A percentile compares a stretch with the other conserved stretches of the same genome.
Evolutionary conservation across 2,113 vertebrate genomes (phyloP).

Genomic region (Mungos mungo): DNA sequence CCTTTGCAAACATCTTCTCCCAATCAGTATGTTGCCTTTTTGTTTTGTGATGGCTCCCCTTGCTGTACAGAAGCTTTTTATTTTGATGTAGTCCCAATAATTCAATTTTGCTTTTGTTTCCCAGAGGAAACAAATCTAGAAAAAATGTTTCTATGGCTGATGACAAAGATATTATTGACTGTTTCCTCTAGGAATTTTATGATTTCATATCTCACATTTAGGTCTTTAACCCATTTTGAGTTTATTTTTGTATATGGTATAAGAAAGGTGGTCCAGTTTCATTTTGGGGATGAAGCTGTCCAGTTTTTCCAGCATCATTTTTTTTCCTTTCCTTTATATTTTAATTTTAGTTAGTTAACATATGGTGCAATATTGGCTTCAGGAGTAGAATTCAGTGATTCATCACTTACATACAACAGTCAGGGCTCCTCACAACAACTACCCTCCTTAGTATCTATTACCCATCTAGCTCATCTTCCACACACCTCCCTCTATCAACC

Average conservation of each 20-base stretch:
- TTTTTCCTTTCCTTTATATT: too few relatives aligned
- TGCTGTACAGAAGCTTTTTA: background rate
- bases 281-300: background rate
- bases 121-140: background rate
- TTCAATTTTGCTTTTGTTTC: background rate
- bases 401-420: too few relatives aligned
- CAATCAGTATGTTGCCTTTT: background rate
- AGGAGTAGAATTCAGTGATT: too few relatives aligned
- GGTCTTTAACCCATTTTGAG: background rate
- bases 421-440: too few relatives aligned
- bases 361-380: too few relatives aligned
- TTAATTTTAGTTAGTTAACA: too few relatives aligned
- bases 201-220: background rate
- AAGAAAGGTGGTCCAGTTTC: background rate
- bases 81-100: background rate
- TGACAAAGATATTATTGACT: background rate
- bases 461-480: too few relatives aligned
- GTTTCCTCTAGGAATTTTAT: background rate
- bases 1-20: background rate
- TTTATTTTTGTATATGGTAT: background rate
- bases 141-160: background rate
- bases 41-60: background rate
- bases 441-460: too few relatives aligned
- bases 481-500: too few relatives aligned
- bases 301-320: background rate